Base-by-base conservation (phyloP, 64 coral and sea anemone genomes). In the Pachyseris speciosa region DNA sequence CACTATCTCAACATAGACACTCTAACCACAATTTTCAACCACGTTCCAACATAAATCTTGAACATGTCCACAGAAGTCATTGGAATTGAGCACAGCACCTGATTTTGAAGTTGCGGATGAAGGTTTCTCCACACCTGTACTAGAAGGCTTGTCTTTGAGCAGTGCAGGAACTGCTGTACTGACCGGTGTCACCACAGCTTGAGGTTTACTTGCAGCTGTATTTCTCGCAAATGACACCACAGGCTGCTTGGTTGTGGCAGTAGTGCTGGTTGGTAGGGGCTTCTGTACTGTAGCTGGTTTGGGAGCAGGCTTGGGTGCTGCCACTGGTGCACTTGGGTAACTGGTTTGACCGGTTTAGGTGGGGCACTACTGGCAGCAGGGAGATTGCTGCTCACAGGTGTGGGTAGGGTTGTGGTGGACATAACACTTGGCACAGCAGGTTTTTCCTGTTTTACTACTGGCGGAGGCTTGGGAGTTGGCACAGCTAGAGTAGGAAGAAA, bases 361-460 rank as follows among this genome's bases (percentile, higher is more conserved):
- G 88, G 77, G 70, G 50, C 88, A 45, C 25, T 26, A 86, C 20
- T 66, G 11, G 22, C 64, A 2, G 2, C 40, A 1, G 29, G 27
- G 27, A 31, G 37, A n/a, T 33, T 10, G n/a, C 28, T 85, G 43
- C 60, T 70, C 67, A 47, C 83, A 69, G 83, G 41, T 81, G 77
- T 81, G 6, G 77, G 34, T 27, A 12, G 31, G 26, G 50, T 3
- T 11, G 77, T 81, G 51, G 77, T 81, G 52, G 77, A 61, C 49
- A 81, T 32, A 57, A 30, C 29, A 61, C 34, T 81, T 34, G 22
- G 2, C 8, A 63, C 32, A 40, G 34, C 77, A 49, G 40, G 67
- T 86, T 86, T 86, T 49, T 72, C 83, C 28, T 86, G 83, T 61
- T 81, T 81, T 25, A 37, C 32, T 42, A 26, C 77, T 63, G 77